Evolutionary conservation across 1,140 invertebrate genomes (phyloP).

Genomic region (Ladona fulva): DNA sequence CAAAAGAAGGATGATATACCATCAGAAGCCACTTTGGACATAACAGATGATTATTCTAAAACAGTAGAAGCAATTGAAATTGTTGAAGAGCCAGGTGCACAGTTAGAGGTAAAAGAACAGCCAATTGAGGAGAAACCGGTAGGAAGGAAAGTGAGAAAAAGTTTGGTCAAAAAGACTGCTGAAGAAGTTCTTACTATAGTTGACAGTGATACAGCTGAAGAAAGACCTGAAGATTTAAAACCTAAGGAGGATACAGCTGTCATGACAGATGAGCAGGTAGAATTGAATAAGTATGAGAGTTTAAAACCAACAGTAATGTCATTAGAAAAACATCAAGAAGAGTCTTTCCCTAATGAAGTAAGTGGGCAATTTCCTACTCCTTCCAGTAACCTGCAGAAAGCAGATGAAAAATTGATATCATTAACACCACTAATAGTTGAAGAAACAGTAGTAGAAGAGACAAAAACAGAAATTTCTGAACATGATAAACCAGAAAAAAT

Average conservation of each 20-base stretch:
- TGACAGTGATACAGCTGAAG: no score
- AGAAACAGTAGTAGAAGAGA: neutral
- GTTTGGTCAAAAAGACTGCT: no score
- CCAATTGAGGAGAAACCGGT: conserved; percentile 18
- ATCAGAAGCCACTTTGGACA: conserved; percentile 20
- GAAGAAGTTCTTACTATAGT: no score
- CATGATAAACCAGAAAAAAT: conserved; percentile 11
- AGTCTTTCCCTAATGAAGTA: neutral
- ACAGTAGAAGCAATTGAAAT: conserved; percentile 25
- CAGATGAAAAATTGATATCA: neutral
- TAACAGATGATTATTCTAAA: conserved; percentile 11
- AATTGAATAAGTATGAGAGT: no score
- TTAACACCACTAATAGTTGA: neutral
- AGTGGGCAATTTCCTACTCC: neutral
- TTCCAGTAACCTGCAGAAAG: neutral
- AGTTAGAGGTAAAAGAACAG: conserved; percentile 21
- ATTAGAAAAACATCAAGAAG: neutral
- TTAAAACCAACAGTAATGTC: neutral
- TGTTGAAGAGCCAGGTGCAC: conserved; percentile 21
- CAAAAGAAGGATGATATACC: conserved; percentile 25
- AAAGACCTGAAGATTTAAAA: no score
- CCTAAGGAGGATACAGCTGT: no score
- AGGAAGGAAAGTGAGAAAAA: no score
- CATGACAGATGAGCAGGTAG: no score
- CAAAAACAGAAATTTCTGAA: conserved; percentile 16